Conservation (phyloP, 2,113 vertebrate species). For the Malurus cyaneus region DNA sequence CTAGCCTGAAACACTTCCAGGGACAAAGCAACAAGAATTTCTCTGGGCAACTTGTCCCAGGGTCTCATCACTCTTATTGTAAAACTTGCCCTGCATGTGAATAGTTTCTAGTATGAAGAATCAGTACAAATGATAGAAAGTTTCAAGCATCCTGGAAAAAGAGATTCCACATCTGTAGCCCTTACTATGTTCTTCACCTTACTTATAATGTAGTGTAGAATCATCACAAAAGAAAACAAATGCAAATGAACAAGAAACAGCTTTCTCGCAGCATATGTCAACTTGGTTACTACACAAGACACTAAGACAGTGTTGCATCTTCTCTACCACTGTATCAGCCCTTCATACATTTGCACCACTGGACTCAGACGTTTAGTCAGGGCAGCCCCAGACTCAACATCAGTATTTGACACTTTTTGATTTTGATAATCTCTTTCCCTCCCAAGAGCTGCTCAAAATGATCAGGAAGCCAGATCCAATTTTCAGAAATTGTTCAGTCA, state of each 20-base stretch:
- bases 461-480: not conserved
- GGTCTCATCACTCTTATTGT: accelerated
- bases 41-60: not conserved
- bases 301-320: not conserved
- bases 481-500: not conserved
- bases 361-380: not conserved
- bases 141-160: not conserved
- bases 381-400: not conserved
- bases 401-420: not conserved
- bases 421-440: not conserved
- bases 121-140: not conserved
- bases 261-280: not conserved
- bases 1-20: not conserved
- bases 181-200: not conserved
- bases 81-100: not conserved
- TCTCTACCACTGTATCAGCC: not conserved
- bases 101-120: not conserved
- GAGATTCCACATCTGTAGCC: not conserved
- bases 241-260: not conserved
- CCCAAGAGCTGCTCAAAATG: not conserved
- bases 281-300: not conserved
- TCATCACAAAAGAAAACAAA: not conserved
- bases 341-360: not conserved
- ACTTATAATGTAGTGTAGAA: not conserved
- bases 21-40: not conserved